Percentiles rank a stretch among this genome's conserved stretches.
Evolutionary conservation across 37 sponge, comb jelly and placozoan genomes (phyloP).

Genomic region (Ianthella basta): DNA sequence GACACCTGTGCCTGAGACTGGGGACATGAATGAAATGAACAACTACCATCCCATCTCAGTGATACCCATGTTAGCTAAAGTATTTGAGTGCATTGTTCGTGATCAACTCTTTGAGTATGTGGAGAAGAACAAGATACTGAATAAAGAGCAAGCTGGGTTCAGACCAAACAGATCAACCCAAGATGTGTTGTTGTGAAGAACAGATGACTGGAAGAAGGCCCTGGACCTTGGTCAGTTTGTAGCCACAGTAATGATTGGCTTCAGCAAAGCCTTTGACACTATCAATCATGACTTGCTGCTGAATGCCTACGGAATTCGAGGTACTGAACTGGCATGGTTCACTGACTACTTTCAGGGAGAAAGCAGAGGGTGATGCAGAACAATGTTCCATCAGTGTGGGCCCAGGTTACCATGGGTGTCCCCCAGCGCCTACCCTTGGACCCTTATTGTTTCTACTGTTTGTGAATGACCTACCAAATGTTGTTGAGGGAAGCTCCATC

Average conservation of each 20-base stretch:
- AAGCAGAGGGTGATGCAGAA: constrained; percentile 27
- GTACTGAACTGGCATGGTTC: too few species aligned
- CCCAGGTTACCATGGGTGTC: constrained; percentile 18
- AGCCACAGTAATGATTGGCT: constrained; percentile 29
- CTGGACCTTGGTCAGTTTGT: constrained; percentile 31
- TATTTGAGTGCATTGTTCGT: constrained; percentile 32
- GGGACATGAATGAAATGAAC: not conserved
- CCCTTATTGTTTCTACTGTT: constrained; percentile 32
- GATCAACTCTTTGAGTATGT: constrained; percentile 30
- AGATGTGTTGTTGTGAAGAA: constrained; percentile 25
- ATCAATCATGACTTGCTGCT: constrained; percentile 34
- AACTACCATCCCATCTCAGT: constrained; percentile 48
- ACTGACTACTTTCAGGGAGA: too few species aligned
- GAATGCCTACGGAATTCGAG: too few species aligned
- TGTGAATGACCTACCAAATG: constrained; percentile 33
- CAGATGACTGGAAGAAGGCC: constrained; percentile 34
- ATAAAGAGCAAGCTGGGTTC: constrained; percentile 32
- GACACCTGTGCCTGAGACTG: constrained; percentile 19
- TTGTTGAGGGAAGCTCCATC: not conserved
- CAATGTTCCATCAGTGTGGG: not conserved
- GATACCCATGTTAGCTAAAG: constrained; percentile 31
- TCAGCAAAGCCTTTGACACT: constrained; percentile 44
- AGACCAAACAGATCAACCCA: constrained; percentile 30
- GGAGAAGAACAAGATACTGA: constrained; percentile 5
- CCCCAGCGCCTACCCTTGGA: constrained; percentile 36